Evolutionary conservation across 2,797 vertebrate genomes (phyloP).

Genomic region (Champsocephalus gunnari): DNA sequence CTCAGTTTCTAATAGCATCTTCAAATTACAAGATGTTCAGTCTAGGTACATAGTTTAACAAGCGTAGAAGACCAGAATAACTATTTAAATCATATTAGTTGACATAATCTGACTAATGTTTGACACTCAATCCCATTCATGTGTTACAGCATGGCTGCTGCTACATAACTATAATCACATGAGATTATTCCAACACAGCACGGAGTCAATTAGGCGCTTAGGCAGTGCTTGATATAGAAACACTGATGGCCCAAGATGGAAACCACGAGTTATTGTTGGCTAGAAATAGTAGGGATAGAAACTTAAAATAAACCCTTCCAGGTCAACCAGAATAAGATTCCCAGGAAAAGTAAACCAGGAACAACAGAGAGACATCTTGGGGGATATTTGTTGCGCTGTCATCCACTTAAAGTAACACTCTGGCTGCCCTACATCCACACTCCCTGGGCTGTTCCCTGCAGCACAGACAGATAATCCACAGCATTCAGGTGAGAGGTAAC

Average conservation of each 20-base stretch:
- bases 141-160: constrained; percentile 32
- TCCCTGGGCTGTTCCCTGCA: constrained; percentile 37
- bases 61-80: neutral
- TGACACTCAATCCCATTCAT: constrained; percentile 8
- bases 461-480: constrained; percentile 63
- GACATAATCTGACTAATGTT: constrained; percentile 10
- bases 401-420: constrained; percentile 67
- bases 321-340: constrained; percentile 44
- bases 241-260: constrained; percentile 65
- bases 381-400: constrained; percentile 68
- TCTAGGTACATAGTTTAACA: constrained; percentile 12
- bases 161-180: constrained; percentile 65
- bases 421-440: constrained; percentile 69
- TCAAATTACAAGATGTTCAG: constrained; percentile 32
- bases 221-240: constrained; percentile 62
- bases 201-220: constrained; percentile 47
- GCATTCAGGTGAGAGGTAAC: constrained; percentile 57
- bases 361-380: constrained; percentile 54
- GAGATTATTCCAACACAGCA: constrained; percentile 39
- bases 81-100: neutral
- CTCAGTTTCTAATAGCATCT: constrained; percentile 46
- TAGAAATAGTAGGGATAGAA: constrained; percentile 66
- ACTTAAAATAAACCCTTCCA: constrained; percentile 73
- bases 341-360: constrained; percentile 53
- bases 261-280: constrained; percentile 53